A percentile compares a stretch with the other conserved stretches of the same genome.
Conservation (phyloP, 2,888 invertebrate genomes). For the Isoperla grammatica region DNA sequence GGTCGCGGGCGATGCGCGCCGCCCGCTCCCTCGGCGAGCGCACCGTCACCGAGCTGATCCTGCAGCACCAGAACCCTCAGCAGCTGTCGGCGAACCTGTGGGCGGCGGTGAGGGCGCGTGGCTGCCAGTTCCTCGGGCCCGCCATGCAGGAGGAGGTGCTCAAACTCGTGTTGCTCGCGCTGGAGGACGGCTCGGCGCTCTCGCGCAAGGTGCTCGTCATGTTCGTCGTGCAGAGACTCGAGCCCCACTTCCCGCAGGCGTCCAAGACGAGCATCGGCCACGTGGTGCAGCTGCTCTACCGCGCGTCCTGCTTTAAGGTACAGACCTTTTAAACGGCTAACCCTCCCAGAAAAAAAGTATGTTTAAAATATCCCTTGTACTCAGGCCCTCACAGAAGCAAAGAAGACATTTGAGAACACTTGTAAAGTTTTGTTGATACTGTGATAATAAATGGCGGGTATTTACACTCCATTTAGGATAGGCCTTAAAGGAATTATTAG, state of each 20-base stretch:
- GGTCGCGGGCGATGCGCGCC: slow-evolving; percentile 71
- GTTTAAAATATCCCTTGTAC: too few species aligned
- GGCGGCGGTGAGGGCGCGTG: slow-evolving; percentile 94
- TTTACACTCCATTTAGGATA: too few species aligned
- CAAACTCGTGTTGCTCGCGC: slow-evolving; percentile 83
- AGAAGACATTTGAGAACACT: too few species aligned
- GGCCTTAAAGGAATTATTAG: too few species aligned
- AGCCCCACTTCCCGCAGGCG: slow-evolving; percentile 92
- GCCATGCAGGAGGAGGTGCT: slow-evolving; percentile 99
- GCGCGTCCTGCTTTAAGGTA: slow-evolving; percentile 97
- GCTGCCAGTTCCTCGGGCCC: slow-evolving; percentile 97
- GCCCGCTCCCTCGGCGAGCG: slow-evolving; percentile 92
- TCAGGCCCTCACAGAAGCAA: too few species aligned
- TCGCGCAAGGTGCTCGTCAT: slow-evolving; percentile 93
- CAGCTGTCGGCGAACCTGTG: slow-evolving; percentile 90
- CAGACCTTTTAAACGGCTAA: too few species aligned
- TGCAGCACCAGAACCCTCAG: slow-evolving; percentile 94
- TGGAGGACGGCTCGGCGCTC: slow-evolving; percentile 92
- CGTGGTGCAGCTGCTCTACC: slow-evolving; percentile 94
- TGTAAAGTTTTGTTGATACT: too few species aligned
- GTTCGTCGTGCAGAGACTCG: slow-evolving; percentile 96
- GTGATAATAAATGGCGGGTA: too few species aligned
- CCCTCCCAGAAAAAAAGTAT: too few species aligned
- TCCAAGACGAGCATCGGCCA: slow-evolving; percentile 99
- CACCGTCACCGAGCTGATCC: slow-evolving; percentile 86